Evolutionary conservation across 2,113 vertebrate genomes (phyloP).

Genomic region (Ciconia maguari): DNA sequence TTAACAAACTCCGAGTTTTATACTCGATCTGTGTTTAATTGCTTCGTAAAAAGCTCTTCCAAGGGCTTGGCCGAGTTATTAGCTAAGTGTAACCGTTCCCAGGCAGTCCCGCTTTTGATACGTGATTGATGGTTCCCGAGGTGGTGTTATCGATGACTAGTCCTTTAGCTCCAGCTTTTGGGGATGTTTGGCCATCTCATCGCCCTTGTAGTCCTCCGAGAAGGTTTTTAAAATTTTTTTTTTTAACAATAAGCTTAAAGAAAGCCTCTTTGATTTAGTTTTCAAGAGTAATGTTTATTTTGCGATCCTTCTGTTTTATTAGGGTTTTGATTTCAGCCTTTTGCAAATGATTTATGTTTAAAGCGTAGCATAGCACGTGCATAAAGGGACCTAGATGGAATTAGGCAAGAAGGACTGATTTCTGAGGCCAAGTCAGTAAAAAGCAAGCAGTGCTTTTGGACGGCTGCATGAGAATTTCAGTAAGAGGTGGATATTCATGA

Average conservation of each 20-base stretch:
- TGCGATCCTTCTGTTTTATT: background rate
- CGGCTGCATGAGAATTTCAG: background rate
- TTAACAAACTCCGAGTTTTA: background rate
- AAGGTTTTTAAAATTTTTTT: background rate
- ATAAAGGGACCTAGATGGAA: background rate
- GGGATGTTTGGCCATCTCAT: background rate
- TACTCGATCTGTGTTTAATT: background rate
- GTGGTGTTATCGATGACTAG: background rate
- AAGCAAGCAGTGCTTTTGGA: background rate
- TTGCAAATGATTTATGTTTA: background rate
- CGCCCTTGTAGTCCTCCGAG: background rate
- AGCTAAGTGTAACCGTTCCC: background rate
- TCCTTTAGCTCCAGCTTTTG: background rate
- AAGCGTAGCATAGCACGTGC: background rate
- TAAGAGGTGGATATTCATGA: background rate
- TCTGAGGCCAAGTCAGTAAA: background rate
- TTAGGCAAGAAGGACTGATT: background rate
- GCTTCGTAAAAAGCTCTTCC: conserved; percentile 13
- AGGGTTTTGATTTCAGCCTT: background rate
- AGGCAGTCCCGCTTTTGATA: background rate
- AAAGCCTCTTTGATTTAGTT: background rate
- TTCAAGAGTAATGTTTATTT: background rate
- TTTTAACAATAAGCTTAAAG: background rate
- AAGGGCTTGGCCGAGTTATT: background rate
- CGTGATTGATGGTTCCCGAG: background rate